Evolutionary conservation across 2,797 vertebrate species (phyloP).

Genomic region (Microctenopoma steveboyesi): DNA sequence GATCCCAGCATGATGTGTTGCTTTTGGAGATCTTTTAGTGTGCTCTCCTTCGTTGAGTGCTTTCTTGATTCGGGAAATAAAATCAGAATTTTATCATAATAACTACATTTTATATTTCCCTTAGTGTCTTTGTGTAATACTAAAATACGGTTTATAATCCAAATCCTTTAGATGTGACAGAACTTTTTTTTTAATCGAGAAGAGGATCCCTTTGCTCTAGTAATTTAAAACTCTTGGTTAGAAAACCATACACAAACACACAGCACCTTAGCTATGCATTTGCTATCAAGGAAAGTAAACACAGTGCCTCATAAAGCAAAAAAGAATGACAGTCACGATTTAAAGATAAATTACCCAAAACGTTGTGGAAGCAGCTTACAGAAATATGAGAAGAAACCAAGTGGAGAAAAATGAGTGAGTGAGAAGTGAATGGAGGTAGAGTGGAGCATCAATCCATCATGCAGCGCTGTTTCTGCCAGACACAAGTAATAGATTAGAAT

Average conservation of each 20-base stretch:
- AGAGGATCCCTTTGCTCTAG: constrained; percentile 12
- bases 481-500: constrained; percentile 72
- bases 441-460: constrained; percentile 71
- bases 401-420: constrained; percentile 57
- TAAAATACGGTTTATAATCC: too few species aligned
- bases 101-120: too few species aligned
- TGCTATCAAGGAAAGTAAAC: constrained; percentile 19
- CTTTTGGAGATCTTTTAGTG: too few species aligned
- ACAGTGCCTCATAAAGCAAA: background rate
- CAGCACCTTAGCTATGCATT: background rate
- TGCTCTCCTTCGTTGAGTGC: too few species aligned
- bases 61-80: too few species aligned
- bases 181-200: too few species aligned
- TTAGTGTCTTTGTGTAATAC: too few species aligned
- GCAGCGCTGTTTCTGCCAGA: constrained; percentile 66
- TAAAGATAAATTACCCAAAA: constrained; percentile 46
- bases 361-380: constrained; percentile 31
- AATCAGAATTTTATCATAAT: too few species aligned
- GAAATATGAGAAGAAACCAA: constrained; percentile 55
- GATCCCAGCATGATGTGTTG: too few species aligned
- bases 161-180: too few species aligned
- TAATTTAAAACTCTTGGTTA: constrained; percentile 32
- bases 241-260: constrained; percentile 6
- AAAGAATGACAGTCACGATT: constrained; percentile 12
- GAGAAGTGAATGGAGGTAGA: constrained; percentile 57